Evolutionary conservation across 2,113 vertebrate genomes (phyloP), one percentile per base, ranked within the genome.

Genomic region (Pteruthius melanotis): DNA sequence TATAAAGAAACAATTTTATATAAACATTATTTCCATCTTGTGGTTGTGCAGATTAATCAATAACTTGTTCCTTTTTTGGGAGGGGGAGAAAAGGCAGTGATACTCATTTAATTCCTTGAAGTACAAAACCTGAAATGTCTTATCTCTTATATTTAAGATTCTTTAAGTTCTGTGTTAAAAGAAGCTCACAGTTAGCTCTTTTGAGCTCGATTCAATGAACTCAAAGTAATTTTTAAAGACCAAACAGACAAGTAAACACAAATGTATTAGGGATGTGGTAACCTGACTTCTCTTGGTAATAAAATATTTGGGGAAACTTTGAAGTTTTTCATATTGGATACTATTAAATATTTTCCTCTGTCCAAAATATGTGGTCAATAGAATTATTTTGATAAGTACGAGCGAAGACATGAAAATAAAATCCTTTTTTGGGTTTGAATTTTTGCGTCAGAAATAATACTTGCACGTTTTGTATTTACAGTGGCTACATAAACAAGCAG

Each of bases 401-500:
- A 90, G 26, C 31, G 59, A 91, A 78, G 19, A 76, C 27, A 35
- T 71, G n/a, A 91, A 93, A 91, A 50, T 31, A 90, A 91, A 88
- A 78, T 70, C 9, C 27, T 44, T 12, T 52, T 61, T 54, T 42
- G 10, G 19, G 44, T 57, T 61, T 76, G 60, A 66, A 23, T 76
- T 76, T 42, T 76, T 78, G 31, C 56, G 87, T 80, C 53, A 64
- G 50, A 81, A 95, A n/a, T 39, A 80, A 57, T 40, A 16, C 60
- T 77, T 75, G 18, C 24, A 24, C 12, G 0, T 89, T 83, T 24
- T 56, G 22, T 65, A 6, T 75, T 97, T 88, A 39, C 84, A 99
- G 99, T 99, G 99, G 99, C 95, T 99, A 22, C 95, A 85, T 68
- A 99, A 99, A 89, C 99, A 99, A 96, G 99, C 99, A 27, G 99